Evolutionary conservation across 1,140 invertebrate species (phyloP), one percentile per base, ranked within the genome.

Genomic region (Cepaea nemoralis): DNA sequence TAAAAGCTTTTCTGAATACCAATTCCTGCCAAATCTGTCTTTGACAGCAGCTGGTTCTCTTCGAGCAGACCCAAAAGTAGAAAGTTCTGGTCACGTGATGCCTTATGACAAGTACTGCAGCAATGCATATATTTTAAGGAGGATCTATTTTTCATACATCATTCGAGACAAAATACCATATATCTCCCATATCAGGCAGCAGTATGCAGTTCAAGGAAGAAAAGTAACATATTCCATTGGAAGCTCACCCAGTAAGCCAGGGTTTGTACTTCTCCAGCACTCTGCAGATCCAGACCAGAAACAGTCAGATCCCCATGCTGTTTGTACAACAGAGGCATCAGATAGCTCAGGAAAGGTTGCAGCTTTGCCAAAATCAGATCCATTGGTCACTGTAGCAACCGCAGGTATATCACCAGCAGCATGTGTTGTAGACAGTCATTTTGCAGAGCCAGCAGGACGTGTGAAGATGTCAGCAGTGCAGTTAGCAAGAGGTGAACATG

Each of bases 401-500:
- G 8, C 50, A 55, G 16, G 22, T n/a, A 22, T 55, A n/a, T 31
- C 59, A 31, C 1, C 22, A 5, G 16, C 1, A 5, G 33, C 59
- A 31, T 31, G 5, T 10, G 10, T 31, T 6, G 59, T 6, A 63
- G 59, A 55, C 59, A 63, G 59, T 16, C 6, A 31, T 5, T 31
- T 63, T 63, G 27, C 59, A 63, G 2, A 63, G 59, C n/a, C n/a
- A 31, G n/a, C 59, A 6, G 69, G 40, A 31, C 14, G 40, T 5
- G n/a, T 31, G 10, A 69, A 71, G 40, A 71, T 24, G 37, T 27
- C 69, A 27, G 69, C 24, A 27, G 6, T 71, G 5, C 8, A 40
- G 31, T 42, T 71, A 8, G 40, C 19, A n/a, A 37, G 37, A 19
- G 69, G 69, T 71, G 69, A 71, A 71, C 69, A 71, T 27, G n/a